Conservation (phyloP, 2,113 vertebrate species). For the Urocolius indicus region DNA sequence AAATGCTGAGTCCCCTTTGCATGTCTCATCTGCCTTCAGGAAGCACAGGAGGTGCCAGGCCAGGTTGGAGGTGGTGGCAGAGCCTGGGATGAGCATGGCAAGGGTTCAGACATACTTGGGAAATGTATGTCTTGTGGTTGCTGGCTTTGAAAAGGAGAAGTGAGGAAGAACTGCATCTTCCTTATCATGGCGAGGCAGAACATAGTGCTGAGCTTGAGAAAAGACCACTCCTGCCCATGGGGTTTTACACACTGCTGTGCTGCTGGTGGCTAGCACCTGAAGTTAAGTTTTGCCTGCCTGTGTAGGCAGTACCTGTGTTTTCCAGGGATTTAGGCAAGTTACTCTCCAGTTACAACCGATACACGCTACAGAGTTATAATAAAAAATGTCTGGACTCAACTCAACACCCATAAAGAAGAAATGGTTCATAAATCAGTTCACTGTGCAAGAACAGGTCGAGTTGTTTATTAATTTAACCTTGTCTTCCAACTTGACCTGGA, state of each 20-base stretch:
- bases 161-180: background rate
- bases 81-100: background rate
- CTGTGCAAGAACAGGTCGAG: slow-evolving; percentile 36
- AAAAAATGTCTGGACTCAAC: background rate
- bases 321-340: background rate
- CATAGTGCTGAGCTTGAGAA: background rate
- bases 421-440: slow-evolving; percentile 42
- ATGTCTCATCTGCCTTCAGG: background rate
- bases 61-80: background rate
- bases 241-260: background rate
- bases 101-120: background rate
- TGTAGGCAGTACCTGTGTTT: background rate
- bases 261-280: background rate
- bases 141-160: slow-evolving; percentile 2
- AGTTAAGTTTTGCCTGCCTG: background rate
- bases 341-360: background rate
- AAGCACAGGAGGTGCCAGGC: background rate
- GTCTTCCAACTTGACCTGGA: background rate
- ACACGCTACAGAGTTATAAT: background rate
- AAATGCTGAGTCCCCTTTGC: background rate
- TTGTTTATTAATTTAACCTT: slow-evolving; percentile 55
- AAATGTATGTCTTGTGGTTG: background rate
- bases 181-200: background rate
- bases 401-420: slow-evolving; percentile 42
- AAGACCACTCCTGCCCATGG: background rate